These are phyloP conservation scores for Nudaria mundana DNA, from an alignment of 2,888 invertebrate genomes.

Conservation along the genomic window DNA sequence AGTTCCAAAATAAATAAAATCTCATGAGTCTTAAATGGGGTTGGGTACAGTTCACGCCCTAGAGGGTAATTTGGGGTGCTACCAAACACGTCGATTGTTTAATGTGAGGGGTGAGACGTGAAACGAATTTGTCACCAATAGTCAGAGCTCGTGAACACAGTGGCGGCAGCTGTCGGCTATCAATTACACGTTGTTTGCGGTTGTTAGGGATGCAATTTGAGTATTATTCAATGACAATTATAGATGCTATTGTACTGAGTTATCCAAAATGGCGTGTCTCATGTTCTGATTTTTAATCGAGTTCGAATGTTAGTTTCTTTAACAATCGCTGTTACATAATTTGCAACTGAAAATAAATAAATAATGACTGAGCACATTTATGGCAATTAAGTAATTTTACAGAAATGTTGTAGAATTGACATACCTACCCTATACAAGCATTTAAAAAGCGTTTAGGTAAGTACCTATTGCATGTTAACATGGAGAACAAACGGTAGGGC, in stretches of 20 bases:
- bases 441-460: too few species aligned
- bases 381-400: too few species aligned
- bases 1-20: constrained; percentile 37
- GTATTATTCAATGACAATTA: constrained; percentile 73
- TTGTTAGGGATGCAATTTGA: constrained; percentile 70
- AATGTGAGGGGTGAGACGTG: constrained; percentile 53
- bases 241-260: constrained; percentile 51
- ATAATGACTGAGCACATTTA: too few species aligned
- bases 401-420: too few species aligned
- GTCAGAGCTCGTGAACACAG: constrained; percentile 38
- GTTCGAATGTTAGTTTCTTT: neutral
- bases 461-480: too few species aligned
- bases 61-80: constrained; percentile 48
- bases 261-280: constrained; percentile 21
- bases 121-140: constrained; percentile 74
- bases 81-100: constrained; percentile 44
- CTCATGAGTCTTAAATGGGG: constrained; percentile 42
- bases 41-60: constrained; percentile 54
- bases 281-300: constrained; percentile 1
- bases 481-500: too few species aligned
- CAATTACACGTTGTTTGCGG: constrained; percentile 72
- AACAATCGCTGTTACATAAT: neutral
- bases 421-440: too few species aligned
- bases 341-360: too few species aligned
- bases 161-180: constrained; percentile 62